A percentile compares a stretch with the other conserved stretches of the same genome.
Conservation (phyloP, 2,113 vertebrate species). For the Dipodomys stephensi region DNA sequence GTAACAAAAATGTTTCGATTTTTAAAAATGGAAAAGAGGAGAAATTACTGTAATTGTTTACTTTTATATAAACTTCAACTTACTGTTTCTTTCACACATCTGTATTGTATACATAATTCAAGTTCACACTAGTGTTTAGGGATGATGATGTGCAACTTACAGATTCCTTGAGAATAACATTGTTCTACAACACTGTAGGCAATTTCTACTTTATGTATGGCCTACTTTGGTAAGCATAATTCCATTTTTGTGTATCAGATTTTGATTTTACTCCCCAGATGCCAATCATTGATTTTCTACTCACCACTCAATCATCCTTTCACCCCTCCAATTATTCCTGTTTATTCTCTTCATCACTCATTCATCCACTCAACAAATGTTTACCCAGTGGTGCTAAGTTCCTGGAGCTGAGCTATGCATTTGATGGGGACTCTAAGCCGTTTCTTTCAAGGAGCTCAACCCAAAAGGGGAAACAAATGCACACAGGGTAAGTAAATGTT, state of each 20-base stretch:
- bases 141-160: not conserved
- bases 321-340: not conserved
- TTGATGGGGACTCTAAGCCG: not conserved
- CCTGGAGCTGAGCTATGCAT: not conserved
- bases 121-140: not conserved
- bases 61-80: not conserved
- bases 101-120: not conserved
- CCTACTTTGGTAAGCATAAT: not conserved
- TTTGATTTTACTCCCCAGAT: not conserved
- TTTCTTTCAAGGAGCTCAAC: not conserved
- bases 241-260: not conserved
- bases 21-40: conserved; percentile 39
- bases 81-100: conserved; percentile 11
- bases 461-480: not conserved
- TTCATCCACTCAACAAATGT: not conserved
- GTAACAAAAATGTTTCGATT: conserved; percentile 6
- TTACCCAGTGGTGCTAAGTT: not conserved
- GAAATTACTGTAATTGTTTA: not conserved
- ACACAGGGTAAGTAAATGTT: not conserved
- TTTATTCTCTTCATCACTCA: not conserved
- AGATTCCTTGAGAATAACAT: not conserved
- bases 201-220: not conserved
- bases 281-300: not conserved
- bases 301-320: not conserved
- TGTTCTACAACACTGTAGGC: not conserved